phyloP scores from a whole-genome alignment of 2,888 invertebrate genomes.

The Sinhomidia bicolor region DNA sequence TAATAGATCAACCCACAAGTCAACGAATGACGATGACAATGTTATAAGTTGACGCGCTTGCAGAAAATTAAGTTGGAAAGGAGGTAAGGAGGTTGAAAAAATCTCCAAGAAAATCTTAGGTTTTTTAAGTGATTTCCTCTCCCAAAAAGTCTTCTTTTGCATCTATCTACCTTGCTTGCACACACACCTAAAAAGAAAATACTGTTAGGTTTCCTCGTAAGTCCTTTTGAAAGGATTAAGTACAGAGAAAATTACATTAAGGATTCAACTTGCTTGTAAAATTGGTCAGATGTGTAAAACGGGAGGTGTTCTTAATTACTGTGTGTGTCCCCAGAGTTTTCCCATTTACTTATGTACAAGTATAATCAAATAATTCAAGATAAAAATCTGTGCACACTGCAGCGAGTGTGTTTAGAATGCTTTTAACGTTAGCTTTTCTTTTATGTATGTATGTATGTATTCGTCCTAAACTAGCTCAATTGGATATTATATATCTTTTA shows the following conservation, averaged over 20 bases:
- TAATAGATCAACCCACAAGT: too few species aligned
- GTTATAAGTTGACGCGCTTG: too few species aligned
- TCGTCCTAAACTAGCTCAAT: background rate
- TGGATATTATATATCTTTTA: conserved; percentile 12
- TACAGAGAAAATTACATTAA: conserved; percentile 15
- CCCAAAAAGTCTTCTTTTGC: background rate
- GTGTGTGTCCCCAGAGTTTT: conserved; percentile 31
- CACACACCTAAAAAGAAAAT: too few species aligned
- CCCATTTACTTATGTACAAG: conserved; percentile 4
- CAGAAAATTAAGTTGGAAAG: too few species aligned
- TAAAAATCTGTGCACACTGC: too few species aligned
- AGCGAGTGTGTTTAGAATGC: background rate
- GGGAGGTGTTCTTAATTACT: conserved; percentile 34
- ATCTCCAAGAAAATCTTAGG: background rate
- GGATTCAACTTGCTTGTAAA: conserved; percentile 14
- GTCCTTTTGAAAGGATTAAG: background rate
- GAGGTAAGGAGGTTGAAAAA: background rate
- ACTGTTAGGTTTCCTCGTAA: background rate
- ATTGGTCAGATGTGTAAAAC: conserved; percentile 24
- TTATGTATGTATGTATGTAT: background rate
- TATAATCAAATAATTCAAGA: conserved; percentile 30
- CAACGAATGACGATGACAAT: too few species aligned
- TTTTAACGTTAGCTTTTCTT: background rate
- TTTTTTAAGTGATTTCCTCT: background rate
- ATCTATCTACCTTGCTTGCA: too few species aligned